Percentiles rank a stretch among this genome's conserved stretches.
Conservation (phyloP, 2,113 vertebrate genomes). For the Triplophysa siluroides region DNA sequence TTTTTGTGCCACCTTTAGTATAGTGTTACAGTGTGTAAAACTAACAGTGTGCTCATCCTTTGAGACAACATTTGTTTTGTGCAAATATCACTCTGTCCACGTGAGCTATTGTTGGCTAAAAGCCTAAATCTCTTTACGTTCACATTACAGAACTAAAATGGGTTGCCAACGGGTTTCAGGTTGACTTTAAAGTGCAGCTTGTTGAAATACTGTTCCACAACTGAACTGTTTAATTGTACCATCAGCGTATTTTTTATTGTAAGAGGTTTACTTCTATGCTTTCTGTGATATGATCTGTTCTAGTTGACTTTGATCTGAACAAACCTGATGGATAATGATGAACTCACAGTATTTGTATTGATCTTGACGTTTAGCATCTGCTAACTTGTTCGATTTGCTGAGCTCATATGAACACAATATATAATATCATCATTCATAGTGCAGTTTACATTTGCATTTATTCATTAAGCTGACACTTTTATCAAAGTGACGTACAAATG, state of each 20-base stretch:
- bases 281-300: background rate
- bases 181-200: background rate
- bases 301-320: background rate
- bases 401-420: background rate
- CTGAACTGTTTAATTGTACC: constrained; percentile 22
- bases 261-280: background rate
- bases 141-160: too few relatives aligned
- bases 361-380: constrained; percentile 1
- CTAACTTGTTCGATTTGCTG: background rate
- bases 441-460: background rate
- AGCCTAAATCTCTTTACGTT: too few relatives aligned
- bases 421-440: background rate
- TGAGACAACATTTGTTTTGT: too few relatives aligned
- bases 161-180: too few relatives aligned
- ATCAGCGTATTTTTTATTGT: background rate
- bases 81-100: too few relatives aligned
- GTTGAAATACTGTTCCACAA: background rate
- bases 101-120: too few relatives aligned
- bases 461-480: too few relatives aligned
- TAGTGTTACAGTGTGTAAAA: too few relatives aligned
- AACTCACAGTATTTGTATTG: background rate
- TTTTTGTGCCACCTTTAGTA: too few relatives aligned
- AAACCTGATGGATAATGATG: background rate
- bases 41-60: too few relatives aligned
- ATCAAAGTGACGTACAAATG: too few relatives aligned